Base-by-base conservation (phyloP, 2,113 vertebrate genomes). In the Neogale vison region DNA sequence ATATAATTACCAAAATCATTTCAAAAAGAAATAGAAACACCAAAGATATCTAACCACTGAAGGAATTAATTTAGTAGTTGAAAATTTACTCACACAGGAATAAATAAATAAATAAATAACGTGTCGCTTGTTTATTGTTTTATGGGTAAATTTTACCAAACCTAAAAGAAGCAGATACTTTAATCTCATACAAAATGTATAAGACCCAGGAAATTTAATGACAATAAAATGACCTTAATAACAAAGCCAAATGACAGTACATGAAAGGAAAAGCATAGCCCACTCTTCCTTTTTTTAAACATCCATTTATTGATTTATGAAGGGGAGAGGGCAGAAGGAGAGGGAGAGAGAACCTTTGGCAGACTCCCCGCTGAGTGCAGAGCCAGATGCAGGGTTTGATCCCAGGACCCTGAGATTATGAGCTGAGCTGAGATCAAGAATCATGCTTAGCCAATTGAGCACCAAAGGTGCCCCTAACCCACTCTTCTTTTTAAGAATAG, bases 11-110 rank as follows among this genome's bases (percentile, higher is more conserved):
- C 13, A 76, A 92, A 89, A n/a, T 86, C 26, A 69, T 83, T 90
- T 90, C 0, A 59, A 96, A 96, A 96, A 88, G 23, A 93, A 89
- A 55, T 7, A 63, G 31, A 79, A 94, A 97, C 50, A 42, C n/a
- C 72, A 69, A 77, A 82, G 47, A 94, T 24, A 61, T n/a, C 13
- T 87, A 47, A 45, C 42, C 39, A 82, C n/a, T 89, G 57, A 94
- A 88, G n/a, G 85, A 94, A 80, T 7, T 34, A 88, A 88, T 15
- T 86, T 18, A 55, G 39, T 63, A 45, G 20, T 39, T 87, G 17
- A 86, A 63, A 67, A 83, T 88, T 24, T 57, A 89, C 39, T 89
- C 26, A 59, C 24, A 91, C 15, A 77, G 4, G 36, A 55, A 94
- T 47, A 45, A 9, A 63, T 4, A 63, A 63, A 29, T 52, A 63